Percentiles rank a stretch among this genome's conserved stretches.
Conservation (phyloP, 30 jellyfish, hydroid and myxozoan genomes). For the Cassiopea andromeda region DNA sequence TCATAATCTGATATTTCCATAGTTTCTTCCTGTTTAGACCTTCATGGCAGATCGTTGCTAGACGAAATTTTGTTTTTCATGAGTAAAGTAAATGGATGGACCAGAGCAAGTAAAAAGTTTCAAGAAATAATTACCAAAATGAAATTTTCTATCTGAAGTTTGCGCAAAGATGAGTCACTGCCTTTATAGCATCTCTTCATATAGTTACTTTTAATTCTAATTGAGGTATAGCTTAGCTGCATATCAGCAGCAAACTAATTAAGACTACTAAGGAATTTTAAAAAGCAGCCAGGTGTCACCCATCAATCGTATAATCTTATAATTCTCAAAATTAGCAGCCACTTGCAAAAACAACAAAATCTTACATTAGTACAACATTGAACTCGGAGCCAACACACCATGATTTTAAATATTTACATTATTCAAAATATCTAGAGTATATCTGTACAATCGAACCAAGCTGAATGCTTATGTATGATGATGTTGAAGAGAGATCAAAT, state of each 20-base stretch:
- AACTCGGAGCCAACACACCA: constrained; percentile 8
- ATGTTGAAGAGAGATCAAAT: too few species aligned
- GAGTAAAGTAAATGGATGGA: too few species aligned
- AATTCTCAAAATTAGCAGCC: constrained; percentile 12
- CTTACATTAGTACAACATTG: constrained; percentile 8
- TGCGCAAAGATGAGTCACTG: not conserved
- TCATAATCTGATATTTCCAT: too few species aligned
- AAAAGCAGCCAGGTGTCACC: constrained; percentile 11
- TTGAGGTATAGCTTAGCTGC: not conserved
- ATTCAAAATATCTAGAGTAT: not conserved
- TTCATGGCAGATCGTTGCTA: too few species aligned
- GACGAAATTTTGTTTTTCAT: too few species aligned
- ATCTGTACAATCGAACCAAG: too few species aligned
- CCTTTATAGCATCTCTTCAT: not conserved
- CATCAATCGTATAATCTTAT: not conserved
- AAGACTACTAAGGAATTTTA: not conserved
- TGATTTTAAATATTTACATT: constrained; percentile 7
- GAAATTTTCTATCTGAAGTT: not conserved
- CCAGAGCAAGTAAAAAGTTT: too few species aligned
- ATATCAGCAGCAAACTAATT: not conserved
- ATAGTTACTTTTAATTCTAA: not conserved
- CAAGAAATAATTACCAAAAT: too few species aligned
- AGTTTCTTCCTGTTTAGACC: too few species aligned
- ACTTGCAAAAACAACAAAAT: constrained; percentile 12
- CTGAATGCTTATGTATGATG: too few species aligned